A percentile compares a stretch with the other conserved stretches of the same genome.
phyloP scores from a whole-genome alignment of 2,888 invertebrate species.

The Zelleria hepariella region DNA sequence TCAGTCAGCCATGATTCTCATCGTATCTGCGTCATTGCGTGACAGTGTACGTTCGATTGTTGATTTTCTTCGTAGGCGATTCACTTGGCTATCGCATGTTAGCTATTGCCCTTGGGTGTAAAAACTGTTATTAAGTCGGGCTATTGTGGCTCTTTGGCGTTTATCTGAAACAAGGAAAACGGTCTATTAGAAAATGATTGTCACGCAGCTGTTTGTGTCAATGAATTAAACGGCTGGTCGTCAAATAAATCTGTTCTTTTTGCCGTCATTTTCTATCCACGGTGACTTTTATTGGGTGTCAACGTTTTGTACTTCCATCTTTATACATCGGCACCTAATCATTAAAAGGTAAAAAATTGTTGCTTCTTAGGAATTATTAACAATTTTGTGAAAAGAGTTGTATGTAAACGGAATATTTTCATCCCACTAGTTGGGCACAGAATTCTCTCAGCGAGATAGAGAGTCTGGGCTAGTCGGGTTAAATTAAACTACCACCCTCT shows the following conservation, averaged over 20 bases:
- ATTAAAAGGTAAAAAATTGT: too few relatives aligned
- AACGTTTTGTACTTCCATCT: too few relatives aligned
- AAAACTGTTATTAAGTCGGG: conserved; percentile 33
- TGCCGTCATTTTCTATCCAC: too few relatives aligned
- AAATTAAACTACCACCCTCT: too few relatives aligned
- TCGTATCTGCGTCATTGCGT: neutral
- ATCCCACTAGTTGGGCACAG: too few relatives aligned
- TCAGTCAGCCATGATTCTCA: neutral
- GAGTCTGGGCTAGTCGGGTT: too few relatives aligned
- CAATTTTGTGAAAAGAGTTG: too few relatives aligned
- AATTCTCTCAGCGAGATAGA: too few relatives aligned
- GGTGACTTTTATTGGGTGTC: too few relatives aligned
- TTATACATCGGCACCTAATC: too few relatives aligned
- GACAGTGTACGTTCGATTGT: neutral
- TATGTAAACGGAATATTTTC: too few relatives aligned
- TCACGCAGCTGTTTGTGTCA: neutral
- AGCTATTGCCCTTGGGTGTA: conserved; percentile 8
- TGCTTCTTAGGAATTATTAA: too few relatives aligned
- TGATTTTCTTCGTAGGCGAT: neutral
- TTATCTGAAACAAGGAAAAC: conserved; percentile 48
- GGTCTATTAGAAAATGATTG: conserved; percentile 7
- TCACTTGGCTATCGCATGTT: conserved; percentile 21
- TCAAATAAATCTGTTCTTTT: neutral
- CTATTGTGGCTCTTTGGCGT: conserved; percentile 22
- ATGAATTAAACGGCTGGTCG: neutral